Evolutionary conservation across 1,140 invertebrate species (phyloP).

Genomic region (Globodera rostochiensis): DNA sequence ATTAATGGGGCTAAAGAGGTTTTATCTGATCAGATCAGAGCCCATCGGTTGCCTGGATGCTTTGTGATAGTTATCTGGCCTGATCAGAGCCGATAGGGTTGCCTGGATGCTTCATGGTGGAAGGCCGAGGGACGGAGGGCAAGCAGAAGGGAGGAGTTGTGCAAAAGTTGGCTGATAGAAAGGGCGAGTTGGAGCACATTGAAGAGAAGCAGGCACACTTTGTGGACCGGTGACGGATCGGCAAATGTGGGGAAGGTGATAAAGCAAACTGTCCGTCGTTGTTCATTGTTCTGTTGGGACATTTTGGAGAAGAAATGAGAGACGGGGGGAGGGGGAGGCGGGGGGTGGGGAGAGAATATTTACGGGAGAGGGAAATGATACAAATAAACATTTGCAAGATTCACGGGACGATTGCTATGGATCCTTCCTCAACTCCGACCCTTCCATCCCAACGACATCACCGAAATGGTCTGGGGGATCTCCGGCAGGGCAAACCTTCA

Average conservation of each 20-base stretch:
- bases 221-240: not conserved
- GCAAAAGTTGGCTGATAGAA: not conserved
- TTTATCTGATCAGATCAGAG: not conserved
- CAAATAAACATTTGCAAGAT: no score
- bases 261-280: not conserved
- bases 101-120: slow-evolving; percentile 11
- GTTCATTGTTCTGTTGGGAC: not conserved
- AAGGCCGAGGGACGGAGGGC: not conserved
- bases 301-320: not conserved
- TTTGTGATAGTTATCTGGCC: not conserved
- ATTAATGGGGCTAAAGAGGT: not conserved
- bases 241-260: not conserved
- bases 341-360: no score
- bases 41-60: not conserved
- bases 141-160: not conserved
- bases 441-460: no score
- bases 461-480: no score
- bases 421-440: no score
- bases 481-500: not conserved
- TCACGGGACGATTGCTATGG: no score
- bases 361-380: no score
- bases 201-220: not conserved
- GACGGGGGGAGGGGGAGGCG: no score
- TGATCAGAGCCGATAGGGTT: not conserved
- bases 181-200: not conserved